A percentile compares a stretch with the other conserved stretches of the same genome.
These are phyloP conservation scores for Incurvaria masculella DNA, from an alignment of 2,888 invertebrate species.

Conservation along the genomic window DNA sequence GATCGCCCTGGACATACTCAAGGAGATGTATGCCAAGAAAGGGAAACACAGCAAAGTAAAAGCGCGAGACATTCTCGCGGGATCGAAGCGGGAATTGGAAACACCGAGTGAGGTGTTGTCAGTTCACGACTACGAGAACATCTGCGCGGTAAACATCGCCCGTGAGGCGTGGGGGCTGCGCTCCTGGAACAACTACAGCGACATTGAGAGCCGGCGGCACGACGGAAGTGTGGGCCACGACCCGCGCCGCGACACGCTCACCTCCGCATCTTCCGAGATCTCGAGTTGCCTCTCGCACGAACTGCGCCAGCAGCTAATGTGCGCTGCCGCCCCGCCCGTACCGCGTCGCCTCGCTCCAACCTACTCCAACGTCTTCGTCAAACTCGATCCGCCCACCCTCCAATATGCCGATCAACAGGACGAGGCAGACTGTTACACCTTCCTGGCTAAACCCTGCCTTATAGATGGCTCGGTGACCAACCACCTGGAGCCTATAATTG, in stretches of 20 bases:
- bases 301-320: slow-evolving; percentile 39
- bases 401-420: slow-evolving; percentile 48
- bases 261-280: slow-evolving; percentile 57
- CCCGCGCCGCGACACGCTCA: slow-evolving; percentile 53
- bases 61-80: slow-evolving; percentile 29
- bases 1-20: slow-evolving; percentile 50
- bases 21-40: slow-evolving; percentile 52
- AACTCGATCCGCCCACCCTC: slow-evolving; percentile 39
- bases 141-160: slow-evolving; percentile 62
- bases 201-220: slow-evolving; percentile 62
- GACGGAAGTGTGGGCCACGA: slow-evolving; percentile 61
- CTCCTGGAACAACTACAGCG: slow-evolving; percentile 63
- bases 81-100: slow-evolving; percentile 47
- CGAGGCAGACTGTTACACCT: slow-evolving; percentile 32
- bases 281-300: slow-evolving; percentile 49
- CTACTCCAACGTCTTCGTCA: slow-evolving; percentile 47
- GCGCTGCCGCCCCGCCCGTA: slow-evolving; percentile 46
- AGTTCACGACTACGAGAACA: slow-evolving; percentile 64
- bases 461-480: slow-evolving; percentile 53
- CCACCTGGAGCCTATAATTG: slow-evolving; percentile 53
- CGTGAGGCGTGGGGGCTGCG: slow-evolving; percentile 62
- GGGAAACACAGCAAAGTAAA: slow-evolving; percentile 39
- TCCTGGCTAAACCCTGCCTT: slow-evolving; percentile 55
- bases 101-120: slow-evolving; percentile 58
- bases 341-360: slow-evolving; percentile 38